phyloP scores from a whole-genome alignment of 2,888 invertebrate species.

The Parasteatoda lunata region DNA sequence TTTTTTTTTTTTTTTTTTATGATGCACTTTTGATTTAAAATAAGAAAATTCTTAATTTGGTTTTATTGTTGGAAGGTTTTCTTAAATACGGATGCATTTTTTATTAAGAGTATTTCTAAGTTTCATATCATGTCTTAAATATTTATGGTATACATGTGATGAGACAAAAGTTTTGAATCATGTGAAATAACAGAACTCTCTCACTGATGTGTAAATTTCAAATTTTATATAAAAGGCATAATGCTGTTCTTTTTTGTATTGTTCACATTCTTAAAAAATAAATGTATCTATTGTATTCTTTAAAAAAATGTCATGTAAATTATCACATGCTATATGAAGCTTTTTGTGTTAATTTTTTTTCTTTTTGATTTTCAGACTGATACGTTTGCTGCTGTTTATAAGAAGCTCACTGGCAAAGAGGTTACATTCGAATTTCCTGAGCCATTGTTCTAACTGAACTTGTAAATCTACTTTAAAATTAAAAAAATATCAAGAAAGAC shows the following conservation, averaged over 20 bases:
- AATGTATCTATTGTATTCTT: no score
- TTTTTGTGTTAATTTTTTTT: background rate
- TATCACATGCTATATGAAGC: background rate
- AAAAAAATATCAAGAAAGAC: no score
- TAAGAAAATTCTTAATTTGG: no score
- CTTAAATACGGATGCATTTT: no score
- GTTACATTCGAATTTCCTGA: slow-evolving; percentile 99
- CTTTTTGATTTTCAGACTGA: slow-evolving; percentile 84
- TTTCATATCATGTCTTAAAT: no score
- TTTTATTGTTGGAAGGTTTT: no score
- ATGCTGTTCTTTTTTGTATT: background rate
- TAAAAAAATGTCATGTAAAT: background rate
- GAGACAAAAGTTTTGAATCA: no score
- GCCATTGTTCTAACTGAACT: slow-evolving; percentile 76
- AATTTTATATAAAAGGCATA: background rate
- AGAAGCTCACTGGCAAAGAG: slow-evolving; percentile 98
- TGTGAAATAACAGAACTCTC: background rate
- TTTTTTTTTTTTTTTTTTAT: no score
- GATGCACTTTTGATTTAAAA: no score
- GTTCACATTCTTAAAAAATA: background rate
- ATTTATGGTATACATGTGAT: no score
- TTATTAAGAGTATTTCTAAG: no score
- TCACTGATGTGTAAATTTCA: background rate
- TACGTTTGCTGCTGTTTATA: slow-evolving; percentile 98
- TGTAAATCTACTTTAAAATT: no score